Conservation (phyloP, 1,140 invertebrate genomes). For the Caenorhabditis elegans region DNA sequence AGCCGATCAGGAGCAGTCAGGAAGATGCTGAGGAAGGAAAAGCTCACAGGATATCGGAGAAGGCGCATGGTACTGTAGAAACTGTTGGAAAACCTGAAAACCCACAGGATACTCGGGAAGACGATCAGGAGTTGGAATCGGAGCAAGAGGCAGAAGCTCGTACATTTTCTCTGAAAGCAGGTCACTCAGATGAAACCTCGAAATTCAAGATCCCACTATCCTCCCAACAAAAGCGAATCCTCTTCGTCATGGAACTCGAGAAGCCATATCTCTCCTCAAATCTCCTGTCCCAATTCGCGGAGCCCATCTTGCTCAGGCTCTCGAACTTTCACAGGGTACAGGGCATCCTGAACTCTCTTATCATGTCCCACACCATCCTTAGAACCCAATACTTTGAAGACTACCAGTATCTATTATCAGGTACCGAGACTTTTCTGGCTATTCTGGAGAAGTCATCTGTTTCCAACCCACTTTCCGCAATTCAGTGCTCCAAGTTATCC, state of each 20-base stretch:
- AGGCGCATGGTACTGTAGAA: no score
- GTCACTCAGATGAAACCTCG: background rate
- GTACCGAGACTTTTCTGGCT: background rate
- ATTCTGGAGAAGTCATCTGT: background rate
- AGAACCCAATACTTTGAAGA: background rate
- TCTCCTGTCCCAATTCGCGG: background rate
- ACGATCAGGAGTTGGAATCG: no score
- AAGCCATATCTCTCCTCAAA: background rate
- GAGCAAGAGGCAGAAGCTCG: no score
- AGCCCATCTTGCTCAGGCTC: background rate
- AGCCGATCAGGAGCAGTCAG: no score
- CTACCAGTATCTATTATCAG: background rate
- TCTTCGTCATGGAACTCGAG: background rate
- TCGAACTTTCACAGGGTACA: background rate
- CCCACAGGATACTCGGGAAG: no score
- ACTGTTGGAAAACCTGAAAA: no score
- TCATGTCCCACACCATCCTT: background rate
- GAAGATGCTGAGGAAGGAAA: background rate
- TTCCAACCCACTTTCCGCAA: background rate
- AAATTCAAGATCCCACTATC: background rate
- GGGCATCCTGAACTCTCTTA: background rate
- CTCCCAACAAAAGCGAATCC: conserved; percentile 6
- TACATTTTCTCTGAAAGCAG: no score
- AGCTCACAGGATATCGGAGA: no score
- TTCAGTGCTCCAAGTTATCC: background rate